A percentile compares a stretch with the other conserved stretches of the same genome.
Evolutionary conservation across 2,888 invertebrate genomes (phyloP).

Genomic region (Endomychus coccineus): DNA sequence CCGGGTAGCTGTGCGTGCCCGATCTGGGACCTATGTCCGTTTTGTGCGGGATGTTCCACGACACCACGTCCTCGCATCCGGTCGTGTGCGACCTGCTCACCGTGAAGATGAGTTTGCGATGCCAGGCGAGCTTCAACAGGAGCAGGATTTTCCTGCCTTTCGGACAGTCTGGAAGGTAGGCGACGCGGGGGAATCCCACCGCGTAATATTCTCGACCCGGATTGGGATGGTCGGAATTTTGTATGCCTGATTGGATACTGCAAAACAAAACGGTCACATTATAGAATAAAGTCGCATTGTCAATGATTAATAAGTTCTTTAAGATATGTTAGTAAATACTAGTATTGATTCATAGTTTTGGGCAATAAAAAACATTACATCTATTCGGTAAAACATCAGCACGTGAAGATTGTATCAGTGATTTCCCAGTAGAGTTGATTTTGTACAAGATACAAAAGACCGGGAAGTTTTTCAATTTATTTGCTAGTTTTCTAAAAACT

Average conservation of each 20-base stretch:
- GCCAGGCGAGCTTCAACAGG: constrained; percentile 74
- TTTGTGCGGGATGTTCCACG: constrained; percentile 90
- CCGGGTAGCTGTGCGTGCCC: constrained; percentile 61
- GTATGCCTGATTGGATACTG: constrained; percentile 79
- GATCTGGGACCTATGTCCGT: constrained; percentile 59
- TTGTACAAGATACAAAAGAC: no score
- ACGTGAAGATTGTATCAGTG: no score
- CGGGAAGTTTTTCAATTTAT: no score
- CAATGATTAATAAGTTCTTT: no score
- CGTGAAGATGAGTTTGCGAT: constrained; percentile 74
- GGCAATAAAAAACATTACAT: no score
- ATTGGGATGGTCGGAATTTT: constrained; percentile 70
- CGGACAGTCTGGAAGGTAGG: constrained; percentile 77
- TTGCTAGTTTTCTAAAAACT: no score
- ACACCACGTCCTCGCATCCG: constrained; percentile 82
- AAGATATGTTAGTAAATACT: no score
- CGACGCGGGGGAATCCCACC: constrained; percentile 76
- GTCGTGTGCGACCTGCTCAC: constrained; percentile 84
- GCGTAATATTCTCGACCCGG: constrained; percentile 83
- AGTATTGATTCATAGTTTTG: no score
- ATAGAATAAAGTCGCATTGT: no score
- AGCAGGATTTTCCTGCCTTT: constrained; percentile 70
- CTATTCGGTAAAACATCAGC: no score
- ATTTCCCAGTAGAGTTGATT: no score
- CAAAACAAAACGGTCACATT: constrained; percentile 20